These are phyloP conservation scores for Venustaconcha ellipsiformis DNA, from an alignment of 1,140 invertebrate genomes.

Conservation along the genomic window DNA sequence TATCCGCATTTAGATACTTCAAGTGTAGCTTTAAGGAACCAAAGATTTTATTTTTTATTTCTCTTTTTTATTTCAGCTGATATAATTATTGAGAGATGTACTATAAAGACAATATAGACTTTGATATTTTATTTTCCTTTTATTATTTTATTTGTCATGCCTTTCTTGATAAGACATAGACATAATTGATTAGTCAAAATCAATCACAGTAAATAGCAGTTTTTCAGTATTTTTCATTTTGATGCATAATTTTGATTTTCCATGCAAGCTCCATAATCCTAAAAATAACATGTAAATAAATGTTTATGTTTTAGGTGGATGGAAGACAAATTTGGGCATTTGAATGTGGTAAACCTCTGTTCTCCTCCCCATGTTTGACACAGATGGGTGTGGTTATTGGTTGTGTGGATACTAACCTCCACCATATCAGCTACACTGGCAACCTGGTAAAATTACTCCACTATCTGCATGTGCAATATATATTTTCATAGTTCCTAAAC, in stretches of 20 bases:
- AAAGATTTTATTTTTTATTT: too few relatives aligned
- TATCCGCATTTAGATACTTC: too few relatives aligned
- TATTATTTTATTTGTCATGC: too few relatives aligned
- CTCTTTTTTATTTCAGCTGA: too few relatives aligned
- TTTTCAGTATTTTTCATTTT: background rate
- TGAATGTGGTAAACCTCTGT: constrained; percentile 72
- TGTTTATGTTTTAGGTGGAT: constrained; percentile 40
- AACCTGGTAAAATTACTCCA: constrained; percentile 57
- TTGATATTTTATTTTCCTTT: too few relatives aligned
- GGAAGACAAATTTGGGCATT: constrained; percentile 51
- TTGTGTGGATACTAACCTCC: constrained; percentile 73
- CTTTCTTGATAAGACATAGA: background rate
- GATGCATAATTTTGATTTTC: background rate
- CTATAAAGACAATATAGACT: too few relatives aligned
- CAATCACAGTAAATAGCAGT: background rate
- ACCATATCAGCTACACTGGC: constrained; percentile 58
- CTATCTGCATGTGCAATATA: background rate
- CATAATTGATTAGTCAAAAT: background rate
- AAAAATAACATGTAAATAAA: constrained; percentile 1
- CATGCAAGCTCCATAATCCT: background rate
- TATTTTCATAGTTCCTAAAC: background rate
- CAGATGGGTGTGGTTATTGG: constrained; percentile 71
- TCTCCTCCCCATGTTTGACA: constrained; percentile 74
- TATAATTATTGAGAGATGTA: too few relatives aligned
- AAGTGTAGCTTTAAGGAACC: too few relatives aligned